phyloP scores from a whole-genome alignment of 2,113 vertebrate genomes.

The Paracanthobrama guichenoti region DNA sequence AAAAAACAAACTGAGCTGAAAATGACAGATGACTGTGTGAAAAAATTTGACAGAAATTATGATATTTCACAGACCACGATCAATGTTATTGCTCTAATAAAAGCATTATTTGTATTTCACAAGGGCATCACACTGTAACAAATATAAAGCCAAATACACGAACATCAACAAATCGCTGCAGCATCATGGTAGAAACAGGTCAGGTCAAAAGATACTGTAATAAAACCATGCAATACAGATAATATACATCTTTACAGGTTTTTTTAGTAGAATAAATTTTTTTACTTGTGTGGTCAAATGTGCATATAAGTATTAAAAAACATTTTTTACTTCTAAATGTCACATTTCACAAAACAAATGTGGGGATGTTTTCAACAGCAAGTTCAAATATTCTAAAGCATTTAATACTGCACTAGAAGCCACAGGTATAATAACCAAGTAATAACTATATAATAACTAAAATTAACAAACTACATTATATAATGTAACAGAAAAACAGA shows the following conservation, averaged over 20 bases:
- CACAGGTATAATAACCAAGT: neutral
- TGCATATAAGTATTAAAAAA: neutral
- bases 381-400: neutral
- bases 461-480: neutral
- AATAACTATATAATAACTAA: neutral
- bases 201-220: neutral
- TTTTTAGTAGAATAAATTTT: neutral
- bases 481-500: neutral
- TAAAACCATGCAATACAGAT: neutral
- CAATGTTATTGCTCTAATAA: neutral
- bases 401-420: neutral
- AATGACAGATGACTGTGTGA: neutral
- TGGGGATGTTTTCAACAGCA: neutral
- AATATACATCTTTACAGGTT: neutral
- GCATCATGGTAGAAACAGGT: neutral
- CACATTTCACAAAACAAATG: neutral
- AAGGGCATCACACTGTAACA: neutral
- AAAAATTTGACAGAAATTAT: neutral
- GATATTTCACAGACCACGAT: neutral
- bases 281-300: neutral
- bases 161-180: neutral
- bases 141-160: neutral
- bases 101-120: neutral
- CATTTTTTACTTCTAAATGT: neutral
- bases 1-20: neutral